Conservation (phyloP, 2,113 vertebrate genomes). For the Camelus dromedarius region DNA sequence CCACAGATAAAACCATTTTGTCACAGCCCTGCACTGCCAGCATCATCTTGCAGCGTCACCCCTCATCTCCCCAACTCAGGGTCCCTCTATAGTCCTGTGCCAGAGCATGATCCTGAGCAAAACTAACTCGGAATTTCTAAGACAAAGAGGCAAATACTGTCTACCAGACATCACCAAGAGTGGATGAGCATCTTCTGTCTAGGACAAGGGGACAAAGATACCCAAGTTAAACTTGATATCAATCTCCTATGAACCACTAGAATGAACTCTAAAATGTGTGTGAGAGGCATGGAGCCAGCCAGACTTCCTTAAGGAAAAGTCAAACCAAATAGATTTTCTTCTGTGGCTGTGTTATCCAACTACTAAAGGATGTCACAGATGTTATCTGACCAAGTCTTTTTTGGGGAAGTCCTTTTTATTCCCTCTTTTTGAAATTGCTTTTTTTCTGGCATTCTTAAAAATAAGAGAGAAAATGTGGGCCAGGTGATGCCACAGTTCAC, state of each 20-base stretch:
- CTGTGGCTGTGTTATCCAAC: background rate
- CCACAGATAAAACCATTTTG: too few species aligned
- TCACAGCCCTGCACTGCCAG: too few species aligned
- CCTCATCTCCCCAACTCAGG: too few species aligned
- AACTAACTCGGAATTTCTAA: too few species aligned
- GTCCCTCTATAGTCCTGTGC: too few species aligned
- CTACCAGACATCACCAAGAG: too few species aligned
- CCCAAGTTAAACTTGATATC: background rate
- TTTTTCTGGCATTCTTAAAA: background rate
- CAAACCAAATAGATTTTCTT: background rate
- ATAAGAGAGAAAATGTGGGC: background rate
- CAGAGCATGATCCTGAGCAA: too few species aligned
- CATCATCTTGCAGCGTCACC: too few species aligned
- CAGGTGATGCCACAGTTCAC: background rate
- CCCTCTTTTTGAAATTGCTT: background rate
- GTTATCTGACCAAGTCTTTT: background rate
- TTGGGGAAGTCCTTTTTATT: background rate
- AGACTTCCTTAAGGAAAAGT: background rate
- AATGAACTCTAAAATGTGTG: background rate
- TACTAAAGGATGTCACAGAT: background rate
- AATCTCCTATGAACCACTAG: background rate
- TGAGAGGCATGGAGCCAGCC: background rate
- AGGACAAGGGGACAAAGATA: too few species aligned
- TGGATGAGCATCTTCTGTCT: too few species aligned
- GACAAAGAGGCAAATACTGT: too few species aligned